Evolutionary conservation across 2,113 vertebrate species (phyloP).

Genomic region (Poicephalus meyeri): DNA sequence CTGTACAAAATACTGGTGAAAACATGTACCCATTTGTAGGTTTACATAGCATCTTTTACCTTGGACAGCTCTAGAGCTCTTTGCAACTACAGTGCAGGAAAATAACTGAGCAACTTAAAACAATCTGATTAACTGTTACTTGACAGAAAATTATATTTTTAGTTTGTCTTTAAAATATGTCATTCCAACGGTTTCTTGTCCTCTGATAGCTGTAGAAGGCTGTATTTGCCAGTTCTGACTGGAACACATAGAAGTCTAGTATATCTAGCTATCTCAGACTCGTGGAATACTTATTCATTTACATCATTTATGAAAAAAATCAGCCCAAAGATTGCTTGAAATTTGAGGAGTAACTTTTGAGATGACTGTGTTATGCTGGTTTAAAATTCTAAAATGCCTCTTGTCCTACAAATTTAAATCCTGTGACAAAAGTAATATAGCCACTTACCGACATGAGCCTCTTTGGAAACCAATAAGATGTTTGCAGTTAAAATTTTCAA

Average conservation of each 20-base stretch:
- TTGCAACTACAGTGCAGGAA: neutral
- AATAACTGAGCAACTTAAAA: neutral
- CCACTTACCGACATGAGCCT: neutral
- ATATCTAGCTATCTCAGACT: neutral
- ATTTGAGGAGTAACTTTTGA: neutral
- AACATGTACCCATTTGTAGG: neutral
- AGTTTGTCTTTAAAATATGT: neutral
- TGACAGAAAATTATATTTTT: neutral
- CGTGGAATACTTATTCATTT: constrained; percentile 25
- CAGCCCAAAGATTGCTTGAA: neutral
- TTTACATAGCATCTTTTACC: neutral
- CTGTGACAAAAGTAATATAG: neutral
- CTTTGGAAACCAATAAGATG: neutral
- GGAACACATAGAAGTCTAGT: neutral
- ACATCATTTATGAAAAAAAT: neutral
- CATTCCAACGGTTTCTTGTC: neutral
- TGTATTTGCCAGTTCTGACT: neutral
- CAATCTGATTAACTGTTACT: neutral
- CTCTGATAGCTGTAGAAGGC: neutral
- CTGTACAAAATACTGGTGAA: neutral
- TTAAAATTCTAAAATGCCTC: neutral
- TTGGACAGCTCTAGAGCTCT: neutral
- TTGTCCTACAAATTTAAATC: neutral
- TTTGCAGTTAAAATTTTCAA: constrained; percentile 6
- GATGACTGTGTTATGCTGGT: neutral